Evolutionary conservation across 2,113 vertebrate genomes (phyloP).

Genomic region (Rhinoptilus africanus): DNA sequence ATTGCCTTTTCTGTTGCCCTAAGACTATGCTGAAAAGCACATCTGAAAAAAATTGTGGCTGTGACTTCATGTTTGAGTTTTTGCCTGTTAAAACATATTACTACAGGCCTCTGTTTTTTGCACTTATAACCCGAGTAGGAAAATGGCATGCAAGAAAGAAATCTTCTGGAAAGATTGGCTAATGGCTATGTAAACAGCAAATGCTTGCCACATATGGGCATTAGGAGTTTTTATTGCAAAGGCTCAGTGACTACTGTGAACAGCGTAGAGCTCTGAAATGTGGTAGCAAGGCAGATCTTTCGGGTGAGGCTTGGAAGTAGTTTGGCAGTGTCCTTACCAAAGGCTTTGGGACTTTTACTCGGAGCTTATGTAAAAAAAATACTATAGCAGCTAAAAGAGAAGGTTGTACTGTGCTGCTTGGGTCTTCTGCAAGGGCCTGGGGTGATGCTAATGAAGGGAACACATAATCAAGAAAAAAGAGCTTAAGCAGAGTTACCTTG

Average conservation of each 20-base stretch:
- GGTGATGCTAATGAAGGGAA: background rate
- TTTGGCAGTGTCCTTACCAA: background rate
- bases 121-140: constrained; percentile 59
- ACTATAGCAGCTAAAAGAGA: background rate
- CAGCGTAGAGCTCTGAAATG: background rate
- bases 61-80: constrained; percentile 63
- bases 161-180: constrained; percentile 65
- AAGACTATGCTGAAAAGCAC: constrained; percentile 39
- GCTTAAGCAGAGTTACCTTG: background rate
- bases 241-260: background rate
- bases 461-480: background rate
- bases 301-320: background rate
- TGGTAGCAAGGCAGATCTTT: background rate
- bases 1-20: background rate
- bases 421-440: background rate
- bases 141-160: constrained; percentile 56
- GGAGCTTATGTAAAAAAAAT: background rate
- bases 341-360: background rate
- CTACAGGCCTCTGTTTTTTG: constrained; percentile 44
- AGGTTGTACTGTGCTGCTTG: background rate
- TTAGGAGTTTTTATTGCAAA: constrained; percentile 28
- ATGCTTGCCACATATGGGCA: constrained; percentile 64
- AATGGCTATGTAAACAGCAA: constrained; percentile 68
- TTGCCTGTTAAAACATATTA: constrained; percentile 65
- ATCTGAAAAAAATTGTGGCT: constrained; percentile 40